Base-by-base conservation (phyloP, 35 echinoderm and acorn worm species). In the Apostichopus parvimensis region DNA sequence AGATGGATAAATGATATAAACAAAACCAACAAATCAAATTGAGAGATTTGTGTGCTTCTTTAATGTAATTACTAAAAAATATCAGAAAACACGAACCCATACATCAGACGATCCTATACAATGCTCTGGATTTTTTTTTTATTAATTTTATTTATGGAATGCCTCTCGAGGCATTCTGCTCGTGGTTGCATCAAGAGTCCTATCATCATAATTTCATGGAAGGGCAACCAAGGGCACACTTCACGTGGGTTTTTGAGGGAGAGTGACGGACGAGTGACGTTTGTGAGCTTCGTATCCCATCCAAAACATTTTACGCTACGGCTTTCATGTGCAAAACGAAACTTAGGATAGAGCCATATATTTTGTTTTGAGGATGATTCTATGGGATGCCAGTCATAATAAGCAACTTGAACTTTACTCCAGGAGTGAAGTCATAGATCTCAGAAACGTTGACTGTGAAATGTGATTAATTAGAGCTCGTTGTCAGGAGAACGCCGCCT, bases 81-180 rank as follows among this genome's bases (percentile, higher is more conserved):
- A 45, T 45, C 34, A 45, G 34, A 61, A 61, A 61, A 61, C 0
- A 11, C 58, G 12, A 61, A 61, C 12, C 8, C 1, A 8, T 7
- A 61, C 11, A 9, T 61, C 58, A 61, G 34, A 45, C 2, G 34
- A 45, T 45, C 34, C 58, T 12, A 61, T 8, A 1, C 58, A 8
- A 11, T 1, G 1, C 12, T 61, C 12, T 61, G 71, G 71, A 14
- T 24, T 75, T 75, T 75, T 73, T 60, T 61, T 5, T 11, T 11
- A 75, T 11, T 11, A 75, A 18, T 68, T 11, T 68, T 68, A 45
- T 45, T 45, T 45, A 45, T 45, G 34, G 34, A 45, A 45, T 45
- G 71, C 71, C 71, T 75, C 71, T 18, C n/a, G 18, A 75, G 71
- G 71, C n/a, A n/a, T 75, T 61, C 71, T 75, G 21, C n/a, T 75